Evolutionary conservation across 30 jellyfish, hydroid and myxozoan species (phyloP).

Genomic region (Aurelia coerulea): DNA sequence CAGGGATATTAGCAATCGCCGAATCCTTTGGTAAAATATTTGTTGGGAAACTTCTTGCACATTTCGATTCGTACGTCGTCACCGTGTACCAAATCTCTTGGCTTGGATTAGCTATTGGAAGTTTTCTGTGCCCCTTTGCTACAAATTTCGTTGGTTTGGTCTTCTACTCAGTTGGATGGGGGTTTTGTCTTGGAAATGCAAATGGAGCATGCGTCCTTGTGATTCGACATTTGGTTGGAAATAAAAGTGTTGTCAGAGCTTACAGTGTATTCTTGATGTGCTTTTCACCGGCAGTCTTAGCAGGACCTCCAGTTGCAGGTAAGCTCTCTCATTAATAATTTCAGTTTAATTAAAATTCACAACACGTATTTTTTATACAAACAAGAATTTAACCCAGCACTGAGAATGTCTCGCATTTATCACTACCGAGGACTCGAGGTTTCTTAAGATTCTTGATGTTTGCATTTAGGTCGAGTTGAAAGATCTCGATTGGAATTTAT

Average conservation of each 20-base stretch:
- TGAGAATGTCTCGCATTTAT: not conserved
- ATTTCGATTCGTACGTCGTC: not conserved
- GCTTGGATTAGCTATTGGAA: conserved; percentile 48
- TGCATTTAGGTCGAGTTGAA: no score
- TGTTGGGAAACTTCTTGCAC: conserved; percentile 32
- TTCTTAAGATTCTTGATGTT: not conserved
- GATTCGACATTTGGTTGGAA: conserved; percentile 44
- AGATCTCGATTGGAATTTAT: no score
- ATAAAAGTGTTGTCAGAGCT: conserved; percentile 26
- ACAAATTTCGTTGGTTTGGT: conserved; percentile 31
- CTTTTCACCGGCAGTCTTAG: conserved; percentile 47
- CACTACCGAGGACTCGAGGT: not conserved
- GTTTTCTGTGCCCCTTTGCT: conserved; percentile 48
- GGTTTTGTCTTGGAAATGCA: conserved; percentile 50
- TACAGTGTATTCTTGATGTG: conserved; percentile 59
- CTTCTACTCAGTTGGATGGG: conserved; percentile 33
- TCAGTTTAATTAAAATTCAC: not conserved
- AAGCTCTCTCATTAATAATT: not conserved
- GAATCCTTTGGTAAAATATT: conserved; percentile 53
- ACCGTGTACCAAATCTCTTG: conserved; percentile 29
- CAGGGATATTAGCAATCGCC: conserved; percentile 46
- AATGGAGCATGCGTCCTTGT: conserved; percentile 38
- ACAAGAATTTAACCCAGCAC: not conserved
- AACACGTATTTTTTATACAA: not conserved
- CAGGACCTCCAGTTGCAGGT: conserved; percentile 77